These are phyloP conservation scores for Oligia latruncula DNA, from an alignment of 2,888 invertebrate genomes.

Conservation along the genomic window DNA sequence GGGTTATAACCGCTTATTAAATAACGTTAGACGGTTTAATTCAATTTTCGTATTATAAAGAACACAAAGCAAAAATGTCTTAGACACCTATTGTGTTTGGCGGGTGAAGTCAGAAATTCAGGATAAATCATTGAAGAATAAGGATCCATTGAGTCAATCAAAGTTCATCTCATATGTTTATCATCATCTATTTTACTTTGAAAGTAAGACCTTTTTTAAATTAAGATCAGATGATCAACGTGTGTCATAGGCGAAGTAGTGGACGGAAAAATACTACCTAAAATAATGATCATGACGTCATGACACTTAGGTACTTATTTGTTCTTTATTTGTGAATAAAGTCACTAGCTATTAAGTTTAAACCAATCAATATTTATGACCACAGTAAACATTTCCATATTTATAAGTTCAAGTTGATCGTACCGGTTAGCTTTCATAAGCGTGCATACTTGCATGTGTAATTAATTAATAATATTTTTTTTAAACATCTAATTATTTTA, in stretches of 20 bases:
- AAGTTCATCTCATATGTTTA: not conserved
- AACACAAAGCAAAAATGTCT: not conserved
- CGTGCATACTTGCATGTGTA: not conserved
- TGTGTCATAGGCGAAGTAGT: not conserved
- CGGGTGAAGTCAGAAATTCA: not conserved
- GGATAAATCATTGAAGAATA: not conserved
- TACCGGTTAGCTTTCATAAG: slow-evolving; percentile 12
- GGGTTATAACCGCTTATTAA: slow-evolving; percentile 24
- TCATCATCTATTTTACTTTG: not conserved
- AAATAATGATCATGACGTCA: not conserved
- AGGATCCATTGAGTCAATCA: not conserved
- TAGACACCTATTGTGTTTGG: not conserved
- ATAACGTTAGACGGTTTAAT: slow-evolving; percentile 11
- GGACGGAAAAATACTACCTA: not conserved
- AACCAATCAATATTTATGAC: slow-evolving; percentile 25
- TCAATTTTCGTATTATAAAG: not conserved
- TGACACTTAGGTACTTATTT: not conserved
- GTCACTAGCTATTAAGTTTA: slow-evolving; percentile 4
- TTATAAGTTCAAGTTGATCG: slow-evolving; percentile 34
- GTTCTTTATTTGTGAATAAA: slow-evolving; percentile 4
- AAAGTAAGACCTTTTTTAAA: not conserved
- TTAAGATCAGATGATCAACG: not conserved
- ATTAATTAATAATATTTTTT: not conserved
- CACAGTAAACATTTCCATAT: slow-evolving; percentile 32
- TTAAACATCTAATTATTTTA: not conserved